Evolutionary conservation across 2,797 vertebrate genomes (phyloP), one percentile per base, ranked within the genome.

Genomic region (Xenops minutus): DNA sequence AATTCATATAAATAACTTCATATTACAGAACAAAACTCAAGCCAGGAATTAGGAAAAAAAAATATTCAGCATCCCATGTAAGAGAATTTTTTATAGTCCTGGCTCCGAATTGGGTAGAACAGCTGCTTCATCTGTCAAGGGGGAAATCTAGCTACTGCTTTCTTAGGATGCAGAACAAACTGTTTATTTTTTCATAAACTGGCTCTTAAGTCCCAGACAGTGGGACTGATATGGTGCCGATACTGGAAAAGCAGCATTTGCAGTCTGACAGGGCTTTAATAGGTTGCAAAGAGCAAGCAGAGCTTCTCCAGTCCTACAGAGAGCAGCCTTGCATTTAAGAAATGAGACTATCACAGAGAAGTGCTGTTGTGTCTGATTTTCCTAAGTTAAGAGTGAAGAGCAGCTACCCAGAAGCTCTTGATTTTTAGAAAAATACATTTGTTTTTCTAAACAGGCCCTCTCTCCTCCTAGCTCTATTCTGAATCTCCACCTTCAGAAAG

Each of bases 301-400:
- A 19, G 32, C 30, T 69, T 81, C 55, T 85, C 20, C 19, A 56
- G 16, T 69, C 80, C 96, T 72, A 92, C 73, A 96, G 88, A 91
- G 93, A 86, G 92, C 93, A 92, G 62, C 56, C 88, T 95, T 92
- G 66, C 30, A 14, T 78, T 80, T 32, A 26, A 68, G 80, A 83
- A 85, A 32, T 6, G 12, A 52, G 54, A 59, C 19, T 46, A 1
- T 49, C 41, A 39, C 17, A 46, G 34, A 77, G 34, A 62, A 75
- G 7, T 49, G n/a, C 36, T 80, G 46, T 66, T 88, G 11, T 51
- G 21, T 51, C 48, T 67, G 23, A 20, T 36, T 5, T 14, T 77
- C 8, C 15, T 12, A 10, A 4, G 13, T 14, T 68, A 43, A 14
- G 48, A 85, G 41, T 43, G 34, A 49, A 46, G 32, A 82, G n/a